Base-by-base conservation (phyloP, 2,113 vertebrate species). In the Seriola rivoliana region DNA sequence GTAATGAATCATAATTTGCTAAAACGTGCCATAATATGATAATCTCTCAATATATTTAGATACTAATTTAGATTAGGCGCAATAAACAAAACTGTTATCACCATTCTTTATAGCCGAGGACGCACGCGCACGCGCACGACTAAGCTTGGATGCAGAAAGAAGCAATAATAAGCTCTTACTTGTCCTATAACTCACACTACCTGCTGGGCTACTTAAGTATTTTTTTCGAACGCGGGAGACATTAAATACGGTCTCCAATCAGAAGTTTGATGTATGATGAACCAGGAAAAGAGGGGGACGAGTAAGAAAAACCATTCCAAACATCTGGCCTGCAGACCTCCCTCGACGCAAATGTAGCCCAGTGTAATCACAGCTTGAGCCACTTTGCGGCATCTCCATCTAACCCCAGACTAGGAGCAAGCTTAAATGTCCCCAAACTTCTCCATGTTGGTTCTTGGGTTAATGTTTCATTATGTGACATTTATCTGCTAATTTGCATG, bases 281-380 rank as follows among this genome's bases (percentile, higher is more conserved):
- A 90, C 78, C 85, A 75, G 82, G 77, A 78, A 91, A 79, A 81
- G 87, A 91, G 78, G 82, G 83, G 87, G 81, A 82, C 70, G 81
- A 91, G 87, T 85, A 62, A 80, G 88, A 90, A 87, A 82, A 93
- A 77, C 34, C 89, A 81, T 86, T 92, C 89, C 86, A 82, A 93
- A 94, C 95, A 95, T 95, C 94, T 95, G 95, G 94, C 88, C 79
- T 63, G 89, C 94, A 95, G 95, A 95, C 94, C 93, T 95, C 93
- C 90, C 91, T 94, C 87, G 89, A 91, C 80, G 92, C 92, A 92
- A 86, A 83, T 86, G 93, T 80, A 89, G 85, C 91, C 52, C 80
- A 83, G 86, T 87, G 84, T 91, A 90, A 89, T 92, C 91, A 89
- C 90, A 94, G 91, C 92, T 94, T 90, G 90, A 92, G 89, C 87